Conservation (phyloP, 1,140 invertebrate species). For the Antheraea pernyi region DNA sequence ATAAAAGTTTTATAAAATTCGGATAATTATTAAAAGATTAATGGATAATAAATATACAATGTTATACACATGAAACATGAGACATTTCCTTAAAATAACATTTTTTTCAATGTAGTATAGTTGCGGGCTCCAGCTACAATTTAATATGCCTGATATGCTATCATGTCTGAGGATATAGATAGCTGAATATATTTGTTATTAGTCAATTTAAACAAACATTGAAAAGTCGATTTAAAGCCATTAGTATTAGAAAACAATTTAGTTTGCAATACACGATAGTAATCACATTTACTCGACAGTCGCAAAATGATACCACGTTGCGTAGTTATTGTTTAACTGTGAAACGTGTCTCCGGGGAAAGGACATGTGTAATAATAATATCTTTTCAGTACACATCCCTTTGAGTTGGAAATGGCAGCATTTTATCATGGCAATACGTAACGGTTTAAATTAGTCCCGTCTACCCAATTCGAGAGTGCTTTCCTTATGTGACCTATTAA, state of each 20-base stretch:
- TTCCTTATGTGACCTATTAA: conserved; percentile 34
- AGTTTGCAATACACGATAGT: not conserved
- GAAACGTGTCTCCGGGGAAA: not conserved
- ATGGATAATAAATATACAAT: too few species aligned
- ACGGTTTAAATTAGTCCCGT: conserved; percentile 40
- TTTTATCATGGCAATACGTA: conserved; percentile 33
- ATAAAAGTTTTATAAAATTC: too few species aligned
- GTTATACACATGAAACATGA: too few species aligned
- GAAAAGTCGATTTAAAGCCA: not conserved
- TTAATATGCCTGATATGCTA: too few species aligned
- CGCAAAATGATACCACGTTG: not conserved
- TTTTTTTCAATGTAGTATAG: too few species aligned
- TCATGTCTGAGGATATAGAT: too few species aligned
- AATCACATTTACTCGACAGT: not conserved
- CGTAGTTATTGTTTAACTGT: not conserved
- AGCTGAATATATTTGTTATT: too few species aligned
- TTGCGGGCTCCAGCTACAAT: too few species aligned
- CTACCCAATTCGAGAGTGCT: conserved; percentile 30
- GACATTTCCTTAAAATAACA: too few species aligned
- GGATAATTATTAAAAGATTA: too few species aligned
- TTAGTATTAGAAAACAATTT: not conserved
- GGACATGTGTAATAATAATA: conserved; percentile 10
- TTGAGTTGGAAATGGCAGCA: conserved; percentile 32
- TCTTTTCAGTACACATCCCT: conserved; percentile 27
- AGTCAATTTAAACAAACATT: not conserved